These are phyloP conservation scores for Chloroclysta siterata DNA, from an alignment of 2,888 invertebrate species.

Conservation along the genomic window DNA sequence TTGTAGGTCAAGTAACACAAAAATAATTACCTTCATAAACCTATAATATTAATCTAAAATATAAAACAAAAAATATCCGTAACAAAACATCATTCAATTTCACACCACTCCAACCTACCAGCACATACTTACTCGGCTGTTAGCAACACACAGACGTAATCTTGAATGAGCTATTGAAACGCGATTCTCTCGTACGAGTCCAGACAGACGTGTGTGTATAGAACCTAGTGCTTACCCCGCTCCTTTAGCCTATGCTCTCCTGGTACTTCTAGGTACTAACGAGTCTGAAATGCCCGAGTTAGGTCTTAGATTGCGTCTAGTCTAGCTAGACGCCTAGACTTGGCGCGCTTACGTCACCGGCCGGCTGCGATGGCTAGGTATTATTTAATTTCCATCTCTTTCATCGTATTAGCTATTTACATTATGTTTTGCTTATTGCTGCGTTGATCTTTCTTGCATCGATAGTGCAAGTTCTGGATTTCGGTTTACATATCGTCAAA, in stretches of 20 bases:
- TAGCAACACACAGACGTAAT: conserved; percentile 13
- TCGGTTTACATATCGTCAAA: too few relatives aligned
- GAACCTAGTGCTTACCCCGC: conserved; percentile 67
- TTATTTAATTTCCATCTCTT: conserved; percentile 2
- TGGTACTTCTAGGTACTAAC: conserved; percentile 78
- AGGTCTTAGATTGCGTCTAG: conserved; percentile 37
- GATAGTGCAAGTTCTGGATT: too few relatives aligned
- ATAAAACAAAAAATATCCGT: not conserved
- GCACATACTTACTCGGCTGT: not conserved
- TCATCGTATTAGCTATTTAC: conserved; percentile 4
- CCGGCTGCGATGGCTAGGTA: not conserved
- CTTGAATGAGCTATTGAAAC: conserved; percentile 17
- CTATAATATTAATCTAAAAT: not conserved
- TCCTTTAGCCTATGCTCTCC: conserved; percentile 61
- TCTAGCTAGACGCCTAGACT: conserved; percentile 32
- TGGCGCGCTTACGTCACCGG: conserved; percentile 26
- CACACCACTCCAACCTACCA: not conserved
- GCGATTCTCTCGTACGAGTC: conserved; percentile 10
- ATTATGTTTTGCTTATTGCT: not conserved
- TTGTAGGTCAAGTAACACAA: too few relatives aligned
- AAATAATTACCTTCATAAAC: too few relatives aligned
- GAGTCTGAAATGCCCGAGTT: conserved; percentile 51
- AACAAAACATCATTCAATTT: not conserved
- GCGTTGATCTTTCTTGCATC: not conserved
- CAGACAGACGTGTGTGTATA: conserved; percentile 43